Percentiles rank a stretch among this genome's conserved stretches.
phyloP scores from a whole-genome alignment of 2,888 invertebrate genomes.

The Atrina japonica region DNA sequence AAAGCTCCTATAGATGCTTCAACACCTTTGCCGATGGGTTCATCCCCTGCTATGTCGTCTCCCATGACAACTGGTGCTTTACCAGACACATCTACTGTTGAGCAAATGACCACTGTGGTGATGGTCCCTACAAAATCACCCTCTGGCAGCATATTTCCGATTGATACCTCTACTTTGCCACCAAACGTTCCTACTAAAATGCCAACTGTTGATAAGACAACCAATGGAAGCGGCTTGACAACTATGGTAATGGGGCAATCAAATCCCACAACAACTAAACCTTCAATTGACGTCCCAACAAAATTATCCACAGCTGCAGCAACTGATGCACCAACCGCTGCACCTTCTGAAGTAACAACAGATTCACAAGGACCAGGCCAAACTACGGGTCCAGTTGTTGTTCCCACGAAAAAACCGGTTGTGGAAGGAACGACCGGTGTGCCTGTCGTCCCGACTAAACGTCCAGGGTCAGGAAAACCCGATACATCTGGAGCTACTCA shows the following conservation, averaged over 20 bases:
- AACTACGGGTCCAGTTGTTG: not conserved
- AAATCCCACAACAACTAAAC: not conserved
- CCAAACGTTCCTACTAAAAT: constrained; percentile 9
- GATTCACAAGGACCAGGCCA: not conserved
- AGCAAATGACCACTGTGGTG: not conserved
- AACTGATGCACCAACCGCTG: not conserved
- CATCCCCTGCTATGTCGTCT: not conserved
- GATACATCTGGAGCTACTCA: too few species aligned
- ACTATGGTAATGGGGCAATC: not conserved
- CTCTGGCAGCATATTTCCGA: not conserved
- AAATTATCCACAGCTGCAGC: not conserved
- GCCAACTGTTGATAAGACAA: not conserved
- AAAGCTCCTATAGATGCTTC: not conserved
- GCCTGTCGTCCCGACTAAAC: not conserved
- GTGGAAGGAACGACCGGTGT: not conserved
- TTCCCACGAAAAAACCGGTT: not conserved
- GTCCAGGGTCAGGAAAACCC: not conserved
- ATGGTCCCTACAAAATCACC: constrained; percentile 14
- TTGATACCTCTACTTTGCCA: too few species aligned
- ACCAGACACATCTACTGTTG: not conserved
- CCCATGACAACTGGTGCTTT: not conserved
- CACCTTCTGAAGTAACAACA: not conserved
- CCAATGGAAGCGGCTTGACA: not conserved
- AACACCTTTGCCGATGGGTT: not conserved
- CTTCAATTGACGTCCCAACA: not conserved